A percentile compares a stretch with the other conserved stretches of the same genome.
These are phyloP conservation scores for Octomys mimax DNA, from an alignment of 2,797 vertebrate genomes.

Conservation along the genomic window DNA sequence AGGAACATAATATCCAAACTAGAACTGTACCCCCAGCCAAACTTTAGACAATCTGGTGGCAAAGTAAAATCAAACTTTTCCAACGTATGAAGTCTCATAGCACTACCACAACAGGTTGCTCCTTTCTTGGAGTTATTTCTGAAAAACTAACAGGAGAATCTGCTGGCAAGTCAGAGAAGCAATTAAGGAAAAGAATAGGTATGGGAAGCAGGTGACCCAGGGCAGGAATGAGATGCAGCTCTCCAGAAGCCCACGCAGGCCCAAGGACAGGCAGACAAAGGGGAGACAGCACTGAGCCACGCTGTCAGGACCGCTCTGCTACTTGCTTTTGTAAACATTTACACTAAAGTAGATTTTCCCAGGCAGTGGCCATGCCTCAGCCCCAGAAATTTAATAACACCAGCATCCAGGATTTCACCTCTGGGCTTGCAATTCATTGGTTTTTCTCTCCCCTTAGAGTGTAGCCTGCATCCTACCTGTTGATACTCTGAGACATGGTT, in stretches of 20 bases:
- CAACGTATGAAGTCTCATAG: background rate
- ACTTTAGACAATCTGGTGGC: background rate
- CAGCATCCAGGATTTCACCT: too few species aligned
- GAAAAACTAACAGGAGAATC: background rate
- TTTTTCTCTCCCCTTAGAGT: background rate
- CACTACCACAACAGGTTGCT: background rate
- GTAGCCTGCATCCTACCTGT: too few species aligned
- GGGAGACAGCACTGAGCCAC: accelerated
- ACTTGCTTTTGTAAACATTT: background rate
- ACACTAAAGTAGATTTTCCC: background rate
- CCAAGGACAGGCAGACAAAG: background rate
- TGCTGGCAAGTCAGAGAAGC: too few species aligned
- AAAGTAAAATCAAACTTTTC: background rate
- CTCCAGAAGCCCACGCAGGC: accelerated
- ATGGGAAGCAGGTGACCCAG: accelerated
- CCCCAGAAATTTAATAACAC: background rate
- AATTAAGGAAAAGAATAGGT: too few species aligned
- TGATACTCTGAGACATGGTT: too few species aligned
- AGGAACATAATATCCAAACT: background rate
- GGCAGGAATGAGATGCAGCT: accelerated
- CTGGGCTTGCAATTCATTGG: background rate
- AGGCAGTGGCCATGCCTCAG: background rate
- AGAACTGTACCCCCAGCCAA: background rate
- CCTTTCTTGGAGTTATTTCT: background rate
- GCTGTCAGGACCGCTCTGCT: too few species aligned